Conservation (phyloP, 1,140 invertebrate species). For the Drosophila triauraria region DNA sequence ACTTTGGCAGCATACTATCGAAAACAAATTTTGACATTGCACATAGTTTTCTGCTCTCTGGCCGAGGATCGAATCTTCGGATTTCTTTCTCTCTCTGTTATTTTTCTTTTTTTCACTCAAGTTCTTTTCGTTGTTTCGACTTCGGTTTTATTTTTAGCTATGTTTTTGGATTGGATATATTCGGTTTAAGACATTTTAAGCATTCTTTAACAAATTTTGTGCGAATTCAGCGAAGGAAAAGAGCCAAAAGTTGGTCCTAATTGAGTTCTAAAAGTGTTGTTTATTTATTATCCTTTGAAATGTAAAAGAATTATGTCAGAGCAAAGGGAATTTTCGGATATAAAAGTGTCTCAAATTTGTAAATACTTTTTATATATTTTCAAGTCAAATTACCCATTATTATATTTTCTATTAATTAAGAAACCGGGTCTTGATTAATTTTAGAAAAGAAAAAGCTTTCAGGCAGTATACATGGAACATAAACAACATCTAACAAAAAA, state of each 20-base stretch:
- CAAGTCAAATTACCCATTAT: not conserved
- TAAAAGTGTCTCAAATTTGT: not conserved
- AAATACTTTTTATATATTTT: not conserved
- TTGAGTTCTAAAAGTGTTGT: not conserved
- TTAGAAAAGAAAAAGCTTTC: not conserved
- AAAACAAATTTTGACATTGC: constrained; percentile 98
- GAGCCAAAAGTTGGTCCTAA: constrained; percentile 3
- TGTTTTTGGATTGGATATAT: constrained; percentile 13
- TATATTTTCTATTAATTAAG: not conserved
- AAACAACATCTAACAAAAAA: not conserved
- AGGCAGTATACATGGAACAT: not conserved
- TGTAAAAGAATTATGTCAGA: not conserved
- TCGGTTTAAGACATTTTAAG: constrained; percentile 10
- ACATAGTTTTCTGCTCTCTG: constrained; percentile 84
- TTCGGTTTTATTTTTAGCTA: constrained; percentile 11
- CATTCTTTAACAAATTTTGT: constrained; percentile 76
- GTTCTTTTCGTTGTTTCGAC: constrained; percentile 24
- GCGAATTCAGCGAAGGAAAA: constrained; percentile 50
- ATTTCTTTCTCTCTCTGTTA: constrained; percentile 23
- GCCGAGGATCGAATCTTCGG: constrained; percentile 63
- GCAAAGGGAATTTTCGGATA: no score
- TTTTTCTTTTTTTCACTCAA: constrained; percentile 17
- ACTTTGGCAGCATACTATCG: constrained; percentile 98
- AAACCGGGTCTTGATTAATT: not conserved
- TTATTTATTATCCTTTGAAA: not conserved